These are phyloP conservation scores for Nomada hirtipes DNA, from an alignment of 2,888 invertebrate species.

Conservation along the genomic window DNA sequence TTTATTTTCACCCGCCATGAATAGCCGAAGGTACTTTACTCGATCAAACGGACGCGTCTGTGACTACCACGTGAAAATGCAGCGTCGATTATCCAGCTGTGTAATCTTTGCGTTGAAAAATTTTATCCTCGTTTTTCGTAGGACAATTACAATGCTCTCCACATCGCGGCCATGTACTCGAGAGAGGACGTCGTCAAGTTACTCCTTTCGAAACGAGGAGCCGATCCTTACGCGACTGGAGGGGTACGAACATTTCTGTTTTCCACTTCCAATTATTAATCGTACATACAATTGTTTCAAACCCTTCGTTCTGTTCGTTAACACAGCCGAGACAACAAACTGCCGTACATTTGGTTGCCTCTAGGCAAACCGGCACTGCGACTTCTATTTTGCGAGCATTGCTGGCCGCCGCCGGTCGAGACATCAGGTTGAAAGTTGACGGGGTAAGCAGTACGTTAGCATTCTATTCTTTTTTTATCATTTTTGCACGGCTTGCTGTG, in stretches of 20 bases:
- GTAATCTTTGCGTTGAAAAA: conserved; percentile 3
- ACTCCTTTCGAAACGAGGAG: conserved; percentile 93
- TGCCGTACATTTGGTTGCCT: conserved; percentile 97
- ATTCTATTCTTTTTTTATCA: no score
- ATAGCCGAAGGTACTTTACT: not conserved
- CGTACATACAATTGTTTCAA: not conserved
- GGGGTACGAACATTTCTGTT: conserved; percentile 90
- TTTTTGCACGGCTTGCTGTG: not conserved
- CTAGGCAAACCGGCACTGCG: conserved; percentile 96
- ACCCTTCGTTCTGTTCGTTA: not conserved
- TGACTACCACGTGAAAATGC: not conserved
- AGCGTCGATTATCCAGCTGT: not conserved
- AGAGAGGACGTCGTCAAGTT: conserved; percentile 97
- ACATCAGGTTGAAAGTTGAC: conserved; percentile 94
- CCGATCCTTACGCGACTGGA: conserved; percentile 96
- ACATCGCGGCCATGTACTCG: conserved; percentile 97
- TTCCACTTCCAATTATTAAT: not conserved
- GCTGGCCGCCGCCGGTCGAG: conserved; percentile 94
- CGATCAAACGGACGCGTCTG: not conserved
- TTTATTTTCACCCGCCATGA: conserved; percentile 21
- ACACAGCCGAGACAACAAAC: conserved; percentile 95
- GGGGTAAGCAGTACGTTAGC: conserved; percentile 87
- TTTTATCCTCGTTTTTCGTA: conserved; percentile 82
- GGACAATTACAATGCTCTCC: conserved; percentile 98
- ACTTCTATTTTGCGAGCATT: conserved; percentile 95